Percentiles rank a stretch among this genome's conserved stretches.
These are phyloP conservation scores for Amphipyra tragopoginis DNA, from an alignment of 2,888 invertebrate genomes.

Conservation along the genomic window DNA sequence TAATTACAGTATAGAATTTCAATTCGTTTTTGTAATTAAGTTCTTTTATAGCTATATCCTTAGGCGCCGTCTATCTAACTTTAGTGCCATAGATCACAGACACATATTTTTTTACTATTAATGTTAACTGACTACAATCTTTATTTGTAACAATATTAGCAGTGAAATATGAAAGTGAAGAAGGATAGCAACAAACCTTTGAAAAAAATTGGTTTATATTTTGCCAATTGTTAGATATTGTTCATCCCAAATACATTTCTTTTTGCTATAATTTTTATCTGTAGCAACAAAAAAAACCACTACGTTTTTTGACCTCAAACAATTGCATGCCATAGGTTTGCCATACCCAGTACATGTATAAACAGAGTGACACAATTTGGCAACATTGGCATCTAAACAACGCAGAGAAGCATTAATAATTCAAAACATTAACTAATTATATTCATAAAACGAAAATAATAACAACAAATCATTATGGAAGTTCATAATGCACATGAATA, in stretches of 20 bases:
- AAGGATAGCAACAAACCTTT: constrained; percentile 7
- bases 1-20: constrained; percentile 37
- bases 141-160: constrained; percentile 15
- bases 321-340: constrained; percentile 7
- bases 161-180: constrained; percentile 7
- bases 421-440: constrained; percentile 52
- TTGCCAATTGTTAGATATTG: no score
- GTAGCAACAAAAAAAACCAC: no score
- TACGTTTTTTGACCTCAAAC: no score
- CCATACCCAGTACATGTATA: background rate
- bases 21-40: constrained; percentile 27
- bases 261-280: no score
- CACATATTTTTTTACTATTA: constrained; percentile 26
- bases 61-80: constrained; percentile 35
- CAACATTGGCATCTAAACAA: constrained; percentile 39
- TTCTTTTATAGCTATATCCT: constrained; percentile 40
- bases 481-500: constrained; percentile 42
- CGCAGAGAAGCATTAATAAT: constrained; percentile 28
- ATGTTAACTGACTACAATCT: constrained; percentile 25
- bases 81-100: constrained; percentile 57
- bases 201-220: no score
- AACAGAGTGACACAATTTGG: constrained; percentile 35
- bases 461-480: constrained; percentile 51
- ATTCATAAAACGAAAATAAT: constrained; percentile 60
- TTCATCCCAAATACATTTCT: no score